Evolutionary conservation across 2,113 vertebrate species (phyloP), one percentile per base, ranked within the genome.

Genomic region (Burhinus bistriatus): DNA sequence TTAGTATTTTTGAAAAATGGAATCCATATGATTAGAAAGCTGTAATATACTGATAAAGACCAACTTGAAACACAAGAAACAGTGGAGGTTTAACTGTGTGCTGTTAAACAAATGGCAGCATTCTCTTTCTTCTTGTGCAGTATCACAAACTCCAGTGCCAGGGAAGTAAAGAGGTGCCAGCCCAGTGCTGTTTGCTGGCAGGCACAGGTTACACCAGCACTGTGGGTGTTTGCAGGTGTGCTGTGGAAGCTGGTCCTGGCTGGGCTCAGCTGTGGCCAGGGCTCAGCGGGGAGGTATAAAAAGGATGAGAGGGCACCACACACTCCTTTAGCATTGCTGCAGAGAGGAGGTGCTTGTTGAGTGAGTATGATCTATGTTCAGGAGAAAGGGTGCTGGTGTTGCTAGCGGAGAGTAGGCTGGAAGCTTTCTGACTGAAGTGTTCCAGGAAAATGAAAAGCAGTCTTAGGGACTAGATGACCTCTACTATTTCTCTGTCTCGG

Each of bases 261-360:
- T 68, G 61, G 21, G 36, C 32, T 73, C 44, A 42, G 59, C 59
- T 65, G 44, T 30, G 51, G 42, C 59, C 36, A 26, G n/a, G 58
- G 68, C 4, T 40, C 38, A 12, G 44, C 34, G 51, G 15, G 47
- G 38, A 11, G 44, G 52, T 16, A 29, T 76, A 34, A 76, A 75
- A 54, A 45, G 62, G 23, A 7, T 23, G 69, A 44, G 52, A 38
- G 22, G 30, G 9, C 2, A 2, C 4, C 1, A 0, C 1, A 5
- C 4, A 5, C 2, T 30, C 2, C 6, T 52, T 7, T 26, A 25
- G 44, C 2, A 1, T 3, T 59, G 13, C 36, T 32, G 69, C 59
- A 27, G 52, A 34, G 32, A 19, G 36, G n/a, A 32, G 36, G 26
- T 44, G 32, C 8, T 40, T 52, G 54, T 15, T 59, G 52, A 9